Evolutionary conservation across 2,113 vertebrate genomes (phyloP).

Genomic region (Arvicanthis niloticus): DNA sequence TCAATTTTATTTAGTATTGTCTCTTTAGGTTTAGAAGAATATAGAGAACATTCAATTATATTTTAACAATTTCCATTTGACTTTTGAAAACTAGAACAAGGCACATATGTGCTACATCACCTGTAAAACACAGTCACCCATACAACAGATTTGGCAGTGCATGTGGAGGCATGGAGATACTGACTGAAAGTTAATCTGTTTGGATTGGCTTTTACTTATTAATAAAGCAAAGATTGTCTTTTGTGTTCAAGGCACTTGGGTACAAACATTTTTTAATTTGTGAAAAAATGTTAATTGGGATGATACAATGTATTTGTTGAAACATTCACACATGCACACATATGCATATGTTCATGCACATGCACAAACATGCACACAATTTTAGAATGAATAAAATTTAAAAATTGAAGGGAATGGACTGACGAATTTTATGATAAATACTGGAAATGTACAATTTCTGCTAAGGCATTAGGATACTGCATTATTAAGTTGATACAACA

Average conservation of each 20-base stretch:
- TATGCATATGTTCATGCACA: background rate
- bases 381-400: background rate
- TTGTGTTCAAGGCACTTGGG: conserved; percentile 31
- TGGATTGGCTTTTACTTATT: background rate
- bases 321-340: background rate
- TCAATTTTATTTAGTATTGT: conserved; percentile 61
- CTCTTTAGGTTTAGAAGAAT: conserved; percentile 9
- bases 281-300: background rate
- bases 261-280: background rate
- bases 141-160: background rate
- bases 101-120: background rate
- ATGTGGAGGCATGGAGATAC: background rate
- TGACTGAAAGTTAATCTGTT: background rate
- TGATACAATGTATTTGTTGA: background rate
- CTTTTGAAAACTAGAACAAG: background rate
- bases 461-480: background rate
- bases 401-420: background rate
- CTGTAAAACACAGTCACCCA: background rate
- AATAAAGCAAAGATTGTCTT: background rate
- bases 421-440: background rate
- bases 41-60: background rate
- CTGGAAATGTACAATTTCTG: conserved; percentile 21
- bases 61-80: conserved; percentile 41
- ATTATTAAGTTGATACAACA: background rate
- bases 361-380: background rate